Evolutionary conservation across 2,888 invertebrate species (phyloP), one percentile per base, ranked within the genome.

Genomic region (Atrina japonica): DNA sequence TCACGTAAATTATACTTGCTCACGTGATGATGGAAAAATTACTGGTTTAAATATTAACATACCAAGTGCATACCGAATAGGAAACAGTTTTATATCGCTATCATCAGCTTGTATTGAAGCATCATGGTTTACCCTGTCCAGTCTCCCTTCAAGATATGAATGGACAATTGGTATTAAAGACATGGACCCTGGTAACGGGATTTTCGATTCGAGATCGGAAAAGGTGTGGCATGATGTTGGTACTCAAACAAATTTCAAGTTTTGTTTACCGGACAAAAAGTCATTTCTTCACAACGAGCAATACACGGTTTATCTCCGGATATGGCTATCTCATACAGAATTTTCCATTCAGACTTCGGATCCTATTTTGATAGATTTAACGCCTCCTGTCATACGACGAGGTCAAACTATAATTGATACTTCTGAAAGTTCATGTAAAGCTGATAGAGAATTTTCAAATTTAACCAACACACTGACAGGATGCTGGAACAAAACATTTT

Each of bases 161-260:
- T 66, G 66, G 66, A 66, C 58, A 35, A 35, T 66, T 0, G 66
- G 66, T 7, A 30, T 40, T 21, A 18, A 1, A 5, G 41, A 58
- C 9, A 27, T 25, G 11, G n/a, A 6, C 27, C 43, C 40, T 11
- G 58, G 58, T n/a, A 40, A 14, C 23, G 58, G 25, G 11, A 65
- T 66, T 11, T 66, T 66, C 58, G 66, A 66, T 30, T n/a, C 50
- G 30, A 18, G 21, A 14, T 16, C 6, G 14, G 66, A 66, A 49
- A 40, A 23, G 30, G n/a, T 58, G 2, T 66, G 66, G 66, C n/a
- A 66, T 50, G 56, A 66, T 25, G 30, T 29, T 21, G 66, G 50
- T 14, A 29, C 43, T n/a, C 35, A 47, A 7, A 45, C 49, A 6
- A 18, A 35, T 29, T 5, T 66, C 2, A 40, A 25, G 3, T 40